Base-by-base conservation (phyloP, 2,797 vertebrate genomes). In the Smutsia gigantea region DNA sequence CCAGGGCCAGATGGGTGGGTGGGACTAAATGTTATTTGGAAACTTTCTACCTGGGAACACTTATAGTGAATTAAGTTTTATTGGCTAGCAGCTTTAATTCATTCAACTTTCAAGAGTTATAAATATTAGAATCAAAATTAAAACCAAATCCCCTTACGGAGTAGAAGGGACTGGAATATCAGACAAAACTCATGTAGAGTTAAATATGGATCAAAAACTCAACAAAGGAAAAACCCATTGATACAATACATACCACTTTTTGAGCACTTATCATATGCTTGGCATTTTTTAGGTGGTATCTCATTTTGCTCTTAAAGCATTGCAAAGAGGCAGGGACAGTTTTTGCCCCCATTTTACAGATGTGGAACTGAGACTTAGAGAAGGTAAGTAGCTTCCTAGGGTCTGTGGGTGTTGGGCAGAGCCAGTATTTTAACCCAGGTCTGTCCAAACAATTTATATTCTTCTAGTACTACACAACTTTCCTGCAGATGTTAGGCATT, bases 1-100 rank as follows among this genome's bases (percentile, higher is more conserved):
- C 86, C 57, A 4, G 79, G 90, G 68, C 96, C 97, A 97, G 96
- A 97, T 97, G 97, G 97, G 87, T 97, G 97, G 97, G 97, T 96
- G 97, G 97, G 93, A 83, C 93, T 61, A 86, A 85, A 10, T 93
- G 87, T 77, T 66, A 49, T 94, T 55, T 84, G 87, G 49, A 84
- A 96, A 92, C 78, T 96, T 97, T 97, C 92, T 97, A 97, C 97
- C 96, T 97, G 96, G 82, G 64, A 97, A 64, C 57, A 2, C 63
- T 97, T 91, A 72, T 51, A 46, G 85, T 64, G 79, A 97, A 97
- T 97, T 96, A 95, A 94, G 29, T 93, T 96, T 96, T 71, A 82
- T 63, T 87, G 84, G 93, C 96, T 89, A 86, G 42, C 81, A 87
- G 86, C 79, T 93, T 87, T 64, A 94, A 97, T 89, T 93, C 83